Evolutionary conservation across 2,113 vertebrate species (phyloP).

Genomic region (Litocranius walleri): DNA sequence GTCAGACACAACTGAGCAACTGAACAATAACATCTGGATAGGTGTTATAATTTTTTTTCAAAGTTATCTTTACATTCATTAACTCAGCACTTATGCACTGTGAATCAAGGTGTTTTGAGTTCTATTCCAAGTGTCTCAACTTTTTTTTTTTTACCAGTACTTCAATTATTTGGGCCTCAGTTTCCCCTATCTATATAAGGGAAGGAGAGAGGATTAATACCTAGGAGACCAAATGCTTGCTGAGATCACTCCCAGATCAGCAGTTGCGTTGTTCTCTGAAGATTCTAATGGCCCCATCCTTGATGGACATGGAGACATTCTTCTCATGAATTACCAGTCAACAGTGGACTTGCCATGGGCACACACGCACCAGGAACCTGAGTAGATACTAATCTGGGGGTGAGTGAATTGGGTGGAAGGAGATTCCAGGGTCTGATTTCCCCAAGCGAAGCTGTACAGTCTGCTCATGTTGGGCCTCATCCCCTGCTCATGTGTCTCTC

Average conservation of each 20-base stretch:
- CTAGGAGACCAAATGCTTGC: neutral
- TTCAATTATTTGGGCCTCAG: neutral
- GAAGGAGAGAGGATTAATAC: neutral
- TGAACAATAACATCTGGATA: neutral
- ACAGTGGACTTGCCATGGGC: neutral
- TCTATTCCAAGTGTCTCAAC: neutral
- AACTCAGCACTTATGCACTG: neutral
- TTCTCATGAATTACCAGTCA: neutral
- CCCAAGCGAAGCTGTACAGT: neutral
- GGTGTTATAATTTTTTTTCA: neutral
- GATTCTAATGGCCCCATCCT: neutral
- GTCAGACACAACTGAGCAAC: neutral
- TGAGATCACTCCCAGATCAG: neutral
- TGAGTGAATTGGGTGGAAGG: neutral
- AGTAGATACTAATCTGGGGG: neutral
- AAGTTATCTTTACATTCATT: neutral
- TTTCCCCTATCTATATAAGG: neutral
- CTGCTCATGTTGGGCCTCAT: neutral
- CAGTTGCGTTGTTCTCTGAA: neutral
- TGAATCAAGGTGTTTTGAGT: neutral
- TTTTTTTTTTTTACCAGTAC: neutral
- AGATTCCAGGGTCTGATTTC: neutral
- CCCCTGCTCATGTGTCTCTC: no score
- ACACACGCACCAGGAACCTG: neutral
- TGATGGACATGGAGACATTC: neutral